Evolutionary conservation across 2,888 invertebrate species (phyloP).

Genomic region (Calameuta idolon): DNA sequence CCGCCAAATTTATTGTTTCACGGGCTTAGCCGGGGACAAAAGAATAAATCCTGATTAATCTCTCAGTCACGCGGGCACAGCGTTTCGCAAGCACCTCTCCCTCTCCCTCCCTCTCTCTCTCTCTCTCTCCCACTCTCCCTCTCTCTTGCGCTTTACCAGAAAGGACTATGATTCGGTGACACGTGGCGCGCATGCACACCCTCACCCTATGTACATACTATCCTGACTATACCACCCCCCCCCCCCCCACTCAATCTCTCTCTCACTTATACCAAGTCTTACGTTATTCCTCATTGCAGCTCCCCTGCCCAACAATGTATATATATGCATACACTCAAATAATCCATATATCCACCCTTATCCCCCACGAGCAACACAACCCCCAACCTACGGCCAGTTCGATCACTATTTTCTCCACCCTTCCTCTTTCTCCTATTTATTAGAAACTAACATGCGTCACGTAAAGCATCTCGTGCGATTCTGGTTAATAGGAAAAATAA

Average conservation of each 20-base stretch:
- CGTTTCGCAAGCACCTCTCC: constrained; percentile 40
- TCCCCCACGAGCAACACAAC: neutral
- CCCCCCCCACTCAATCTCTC: neutral
- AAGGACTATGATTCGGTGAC: constrained; percentile 20
- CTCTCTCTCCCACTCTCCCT: neutral
- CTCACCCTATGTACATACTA: no score
- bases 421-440: neutral
- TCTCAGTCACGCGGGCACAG: constrained; percentile 48
- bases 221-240: no score
- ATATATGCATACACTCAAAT: neutral
- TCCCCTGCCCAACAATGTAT: neutral
- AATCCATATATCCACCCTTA: neutral
- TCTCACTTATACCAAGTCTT: constrained; percentile 12
- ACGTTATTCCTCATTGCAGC: neutral
- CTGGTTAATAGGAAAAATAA: neutral
- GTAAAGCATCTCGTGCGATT: neutral
- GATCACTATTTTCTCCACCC: neutral
- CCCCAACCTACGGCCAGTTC: neutral
- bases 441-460: neutral
- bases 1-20: constrained; percentile 63
- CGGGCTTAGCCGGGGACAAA: constrained; percentile 59
- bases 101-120: neutral
- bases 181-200: constrained; percentile 22
- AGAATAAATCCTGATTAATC: constrained; percentile 65
- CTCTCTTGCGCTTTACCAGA: neutral